These are phyloP conservation scores for Alcedo atthis DNA, from an alignment of 2,797 vertebrate genomes.

Conservation along the genomic window DNA sequence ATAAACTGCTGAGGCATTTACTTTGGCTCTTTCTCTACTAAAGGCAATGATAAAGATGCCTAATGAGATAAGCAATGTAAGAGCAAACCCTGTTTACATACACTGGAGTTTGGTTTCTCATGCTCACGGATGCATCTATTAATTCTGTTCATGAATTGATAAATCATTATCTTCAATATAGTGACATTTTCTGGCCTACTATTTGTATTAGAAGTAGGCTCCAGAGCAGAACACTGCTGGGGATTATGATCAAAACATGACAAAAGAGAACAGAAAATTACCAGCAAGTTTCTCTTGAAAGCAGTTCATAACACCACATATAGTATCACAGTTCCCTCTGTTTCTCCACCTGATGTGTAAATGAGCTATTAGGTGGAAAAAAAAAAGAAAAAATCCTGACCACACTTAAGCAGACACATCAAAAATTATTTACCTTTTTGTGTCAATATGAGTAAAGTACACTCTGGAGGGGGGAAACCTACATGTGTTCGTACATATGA, in stretches of 20 bases:
- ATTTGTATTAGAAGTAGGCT: background rate
- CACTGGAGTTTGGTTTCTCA: background rate
- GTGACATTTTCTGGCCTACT: constrained; percentile 4
- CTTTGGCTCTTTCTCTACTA: background rate
- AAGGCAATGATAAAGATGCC: background rate
- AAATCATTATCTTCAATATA: background rate
- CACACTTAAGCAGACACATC: background rate
- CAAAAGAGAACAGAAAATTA: background rate
- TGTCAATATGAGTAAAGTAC: background rate
- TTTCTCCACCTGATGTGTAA: background rate
- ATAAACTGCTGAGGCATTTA: background rate
- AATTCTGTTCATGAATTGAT: background rate
- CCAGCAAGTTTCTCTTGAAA: background rate
- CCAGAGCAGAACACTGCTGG: background rate
- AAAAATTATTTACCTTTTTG: background rate
- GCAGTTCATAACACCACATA: background rate
- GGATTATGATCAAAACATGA: background rate
- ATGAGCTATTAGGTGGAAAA: background rate
- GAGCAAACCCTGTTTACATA: background rate
- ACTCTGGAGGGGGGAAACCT: background rate
- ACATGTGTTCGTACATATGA: background rate
- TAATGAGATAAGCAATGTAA: background rate
- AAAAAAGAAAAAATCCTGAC: background rate
- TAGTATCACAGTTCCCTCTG: background rate
- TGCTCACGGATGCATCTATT: background rate